phyloP scores from a whole-genome alignment of 1,140 invertebrate genomes.

The Pachypsylla venusta region DNA sequence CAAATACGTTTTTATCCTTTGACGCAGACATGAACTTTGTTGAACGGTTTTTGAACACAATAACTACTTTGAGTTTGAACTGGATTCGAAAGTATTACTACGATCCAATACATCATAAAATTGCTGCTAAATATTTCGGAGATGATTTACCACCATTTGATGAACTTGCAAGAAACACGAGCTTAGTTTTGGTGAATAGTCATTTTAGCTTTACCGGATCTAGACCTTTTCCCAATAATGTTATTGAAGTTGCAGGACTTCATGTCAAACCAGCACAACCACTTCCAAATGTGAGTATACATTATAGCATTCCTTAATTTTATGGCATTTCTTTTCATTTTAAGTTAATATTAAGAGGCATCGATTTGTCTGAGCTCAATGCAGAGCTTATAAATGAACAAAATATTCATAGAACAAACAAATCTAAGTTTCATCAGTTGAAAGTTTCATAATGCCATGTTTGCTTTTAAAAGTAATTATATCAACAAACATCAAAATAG shows the following conservation, averaged over 20 bases:
- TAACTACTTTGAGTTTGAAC: background rate
- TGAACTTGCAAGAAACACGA: constrained; percentile 25
- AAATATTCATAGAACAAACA: no score
- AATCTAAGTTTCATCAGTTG: no score
- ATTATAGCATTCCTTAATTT: no score
- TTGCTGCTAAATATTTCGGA: constrained; percentile 23
- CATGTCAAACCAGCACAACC: constrained; percentile 31
- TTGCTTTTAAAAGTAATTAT: no score
- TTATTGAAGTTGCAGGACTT: constrained; percentile 43
- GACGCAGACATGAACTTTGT: constrained; percentile 16
- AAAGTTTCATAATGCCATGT: no score
- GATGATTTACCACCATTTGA: constrained; percentile 19
- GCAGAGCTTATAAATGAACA: no score
- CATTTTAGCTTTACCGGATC: constrained; percentile 37
- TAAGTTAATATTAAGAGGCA: no score
- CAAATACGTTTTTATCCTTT: constrained; percentile 15
- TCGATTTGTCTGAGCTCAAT: no score
- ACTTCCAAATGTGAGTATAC: constrained; percentile 11
- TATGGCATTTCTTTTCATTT: no score
- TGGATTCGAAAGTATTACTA: background rate
- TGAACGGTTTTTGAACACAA: constrained; percentile 14
- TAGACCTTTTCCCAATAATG: constrained; percentile 32
- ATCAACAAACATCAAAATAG: no score
- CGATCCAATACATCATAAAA: background rate
- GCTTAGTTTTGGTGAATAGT: constrained; percentile 39